Conservation (phyloP, 2,113 vertebrate genomes). For the Abramis brama region DNA sequence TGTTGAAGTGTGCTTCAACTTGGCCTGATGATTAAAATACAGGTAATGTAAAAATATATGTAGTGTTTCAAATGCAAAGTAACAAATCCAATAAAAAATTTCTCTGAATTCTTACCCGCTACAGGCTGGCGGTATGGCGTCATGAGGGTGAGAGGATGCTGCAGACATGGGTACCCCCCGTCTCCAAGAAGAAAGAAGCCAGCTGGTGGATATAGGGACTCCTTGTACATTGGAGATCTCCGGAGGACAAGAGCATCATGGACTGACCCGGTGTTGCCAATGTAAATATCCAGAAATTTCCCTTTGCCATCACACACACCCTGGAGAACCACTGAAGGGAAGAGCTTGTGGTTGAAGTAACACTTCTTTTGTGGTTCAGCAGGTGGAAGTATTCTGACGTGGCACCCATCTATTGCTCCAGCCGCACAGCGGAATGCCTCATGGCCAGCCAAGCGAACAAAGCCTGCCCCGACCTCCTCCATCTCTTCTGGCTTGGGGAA, state of each 20-base stretch:
- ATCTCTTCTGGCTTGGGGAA: slow-evolving; percentile 37
- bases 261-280: too few species aligned
- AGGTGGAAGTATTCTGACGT: not conserved
- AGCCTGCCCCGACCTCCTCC: not conserved
- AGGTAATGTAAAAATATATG: not conserved
- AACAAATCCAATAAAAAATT: not conserved
- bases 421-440: not conserved
- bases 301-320: too few species aligned
- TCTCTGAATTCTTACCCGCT: not conserved
- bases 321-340: too few species aligned
- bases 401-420: not conserved
- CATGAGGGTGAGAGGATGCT: slow-evolving; percentile 14
- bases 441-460: not conserved
- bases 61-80: not conserved
- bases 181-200: slow-evolving; percentile 11
- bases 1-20: too few species aligned
- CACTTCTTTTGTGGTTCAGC: too few species aligned
- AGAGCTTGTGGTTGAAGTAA: too few species aligned
- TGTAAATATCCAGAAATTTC: too few species aligned
- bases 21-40: not conserved
- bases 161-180: slow-evolving; percentile 23
- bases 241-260: too few species aligned
- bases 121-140: slow-evolving; percentile 4
- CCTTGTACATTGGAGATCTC: too few species aligned
- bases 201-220: slow-evolving; percentile 9